phyloP scores from a whole-genome alignment of 2,888 invertebrate genomes.

The Augochlorella aurata region DNA sequence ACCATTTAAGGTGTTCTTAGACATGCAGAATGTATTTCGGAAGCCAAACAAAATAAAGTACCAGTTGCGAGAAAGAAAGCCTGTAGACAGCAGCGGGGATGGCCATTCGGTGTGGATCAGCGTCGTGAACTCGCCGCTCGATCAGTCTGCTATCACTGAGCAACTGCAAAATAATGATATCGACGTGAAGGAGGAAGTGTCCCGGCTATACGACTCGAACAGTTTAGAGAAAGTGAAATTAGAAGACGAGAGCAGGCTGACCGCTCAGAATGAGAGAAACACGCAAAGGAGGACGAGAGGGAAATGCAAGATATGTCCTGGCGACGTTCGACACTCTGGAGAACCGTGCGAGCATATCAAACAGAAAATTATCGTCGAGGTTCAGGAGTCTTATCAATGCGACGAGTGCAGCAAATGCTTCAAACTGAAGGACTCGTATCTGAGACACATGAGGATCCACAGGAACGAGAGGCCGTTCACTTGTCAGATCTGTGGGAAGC shows the following conservation, averaged over 20 bases:
- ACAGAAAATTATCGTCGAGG: slow-evolving; percentile 21
- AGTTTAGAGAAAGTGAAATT: slow-evolving; percentile 20
- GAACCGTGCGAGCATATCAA: slow-evolving; percentile 37
- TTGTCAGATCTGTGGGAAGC: slow-evolving; percentile 81
- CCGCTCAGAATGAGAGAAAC: slow-evolving; percentile 13
- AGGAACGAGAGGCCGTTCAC: slow-evolving; percentile 79
- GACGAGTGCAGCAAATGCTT: slow-evolving; percentile 83
- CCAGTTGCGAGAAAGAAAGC: slow-evolving; percentile 50
- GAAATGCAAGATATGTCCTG: slow-evolving; percentile 49
- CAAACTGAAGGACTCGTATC: slow-evolving; percentile 83
- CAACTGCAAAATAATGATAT: slow-evolving; percentile 50
- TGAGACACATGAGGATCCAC: slow-evolving; percentile 82
- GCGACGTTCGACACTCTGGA: slow-evolving; percentile 19
- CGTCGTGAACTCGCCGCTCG: slow-evolving; percentile 54
- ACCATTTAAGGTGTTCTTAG: slow-evolving; percentile 74
- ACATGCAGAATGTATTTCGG: slow-evolving; percentile 73
- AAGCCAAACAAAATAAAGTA: slow-evolving; percentile 63
- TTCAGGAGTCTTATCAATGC: slow-evolving; percentile 73
- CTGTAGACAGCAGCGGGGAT: slow-evolving; percentile 48
- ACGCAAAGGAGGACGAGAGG: slow-evolving; percentile 26
- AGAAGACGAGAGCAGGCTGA: slow-evolving; percentile 5
- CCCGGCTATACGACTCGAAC: slow-evolving; percentile 34
- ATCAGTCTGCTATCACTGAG: slow-evolving; percentile 54
- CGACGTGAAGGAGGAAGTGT: slow-evolving; percentile 44
- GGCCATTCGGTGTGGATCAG: slow-evolving; percentile 66